These are phyloP conservation scores for Heliconius ismenius DNA, from an alignment of 2,888 invertebrate species.

Conservation along the genomic window DNA sequence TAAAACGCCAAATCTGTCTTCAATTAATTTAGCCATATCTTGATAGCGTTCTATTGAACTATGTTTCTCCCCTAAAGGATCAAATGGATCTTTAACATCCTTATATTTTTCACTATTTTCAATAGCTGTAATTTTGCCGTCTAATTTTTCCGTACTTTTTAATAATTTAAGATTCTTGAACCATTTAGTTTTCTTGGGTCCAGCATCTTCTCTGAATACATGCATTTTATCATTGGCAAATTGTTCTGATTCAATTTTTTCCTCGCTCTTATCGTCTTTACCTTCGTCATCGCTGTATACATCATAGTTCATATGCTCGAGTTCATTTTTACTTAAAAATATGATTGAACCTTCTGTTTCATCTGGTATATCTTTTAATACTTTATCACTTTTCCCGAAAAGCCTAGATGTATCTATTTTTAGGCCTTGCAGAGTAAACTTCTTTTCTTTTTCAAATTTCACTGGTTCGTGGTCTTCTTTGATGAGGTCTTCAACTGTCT, in stretches of 20 bases:
- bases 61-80: slow-evolving; percentile 84
- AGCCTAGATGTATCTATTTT: slow-evolving; percentile 77
- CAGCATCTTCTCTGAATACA: slow-evolving; percentile 76
- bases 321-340: slow-evolving; percentile 84
- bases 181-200: slow-evolving; percentile 84
- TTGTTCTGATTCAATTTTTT: slow-evolving; percentile 66
- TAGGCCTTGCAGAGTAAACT: slow-evolving; percentile 77
- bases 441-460: slow-evolving; percentile 78
- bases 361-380: slow-evolving; percentile 78
- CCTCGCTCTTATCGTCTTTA: slow-evolving; percentile 74
- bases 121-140: slow-evolving; percentile 71
- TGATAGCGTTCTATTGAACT: slow-evolving; percentile 87
- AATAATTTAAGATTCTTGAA: slow-evolving; percentile 83
- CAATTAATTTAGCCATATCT: slow-evolving; percentile 87
- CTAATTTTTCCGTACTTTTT: slow-evolving; percentile 73
- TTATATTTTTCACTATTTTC: slow-evolving; percentile 68
- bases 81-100: slow-evolving; percentile 81
- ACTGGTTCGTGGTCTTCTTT: slow-evolving; percentile 79
- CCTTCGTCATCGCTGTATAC: slow-evolving; percentile 78
- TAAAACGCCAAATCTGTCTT: slow-evolving; percentile 83
- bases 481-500: slow-evolving; percentile 80
- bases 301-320: slow-evolving; percentile 83
- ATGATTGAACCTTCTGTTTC: slow-evolving; percentile 86
- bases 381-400: slow-evolving; percentile 79
- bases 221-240: slow-evolving; percentile 78